Evolutionary conservation across 2,888 invertebrate genomes (phyloP).

Genomic region (Agrochola circellaris): DNA sequence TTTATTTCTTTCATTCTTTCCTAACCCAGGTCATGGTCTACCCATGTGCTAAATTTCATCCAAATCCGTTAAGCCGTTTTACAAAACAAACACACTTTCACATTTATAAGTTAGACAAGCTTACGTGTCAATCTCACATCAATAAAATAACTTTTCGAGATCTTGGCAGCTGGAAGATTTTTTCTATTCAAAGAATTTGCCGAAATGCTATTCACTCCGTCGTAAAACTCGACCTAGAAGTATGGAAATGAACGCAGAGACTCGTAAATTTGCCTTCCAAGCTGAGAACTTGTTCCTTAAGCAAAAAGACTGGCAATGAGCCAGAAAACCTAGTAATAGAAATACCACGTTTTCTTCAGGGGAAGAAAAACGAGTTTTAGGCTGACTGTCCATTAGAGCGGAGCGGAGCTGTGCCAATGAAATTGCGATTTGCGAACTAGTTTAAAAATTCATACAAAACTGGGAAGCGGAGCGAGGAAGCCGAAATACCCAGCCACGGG

Average conservation of each 20-base stretch:
- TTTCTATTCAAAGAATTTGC: constrained; percentile 12
- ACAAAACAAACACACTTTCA: too few species aligned
- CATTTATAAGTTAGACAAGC: neutral
- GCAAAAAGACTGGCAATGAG: constrained; percentile 46
- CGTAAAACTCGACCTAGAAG: constrained; percentile 46
- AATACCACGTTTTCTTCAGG: constrained; percentile 26
- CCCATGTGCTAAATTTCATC: too few species aligned
- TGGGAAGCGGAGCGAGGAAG: too few species aligned
- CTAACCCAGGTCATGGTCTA: too few species aligned
- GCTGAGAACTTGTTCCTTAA: constrained; percentile 32
- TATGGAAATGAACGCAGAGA: constrained; percentile 46
- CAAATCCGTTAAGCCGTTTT: too few species aligned
- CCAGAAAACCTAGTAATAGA: constrained; percentile 27
- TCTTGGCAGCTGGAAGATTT: neutral
- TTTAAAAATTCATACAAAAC: too few species aligned
- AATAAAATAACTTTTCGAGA: constrained; percentile 19
- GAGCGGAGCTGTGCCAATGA: too few species aligned
- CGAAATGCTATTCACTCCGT: constrained; percentile 23
- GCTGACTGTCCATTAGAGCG: too few species aligned
- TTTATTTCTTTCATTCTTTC: too few species aligned
- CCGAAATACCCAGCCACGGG: too few species aligned
- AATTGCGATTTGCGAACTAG: too few species aligned
- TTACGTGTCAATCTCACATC: constrained; percentile 8
- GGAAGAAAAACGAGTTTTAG: constrained; percentile 24
- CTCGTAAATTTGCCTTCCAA: constrained; percentile 50